phyloP scores from a whole-genome alignment of 2,797 vertebrate species.

The Fratercula arctica region DNA sequence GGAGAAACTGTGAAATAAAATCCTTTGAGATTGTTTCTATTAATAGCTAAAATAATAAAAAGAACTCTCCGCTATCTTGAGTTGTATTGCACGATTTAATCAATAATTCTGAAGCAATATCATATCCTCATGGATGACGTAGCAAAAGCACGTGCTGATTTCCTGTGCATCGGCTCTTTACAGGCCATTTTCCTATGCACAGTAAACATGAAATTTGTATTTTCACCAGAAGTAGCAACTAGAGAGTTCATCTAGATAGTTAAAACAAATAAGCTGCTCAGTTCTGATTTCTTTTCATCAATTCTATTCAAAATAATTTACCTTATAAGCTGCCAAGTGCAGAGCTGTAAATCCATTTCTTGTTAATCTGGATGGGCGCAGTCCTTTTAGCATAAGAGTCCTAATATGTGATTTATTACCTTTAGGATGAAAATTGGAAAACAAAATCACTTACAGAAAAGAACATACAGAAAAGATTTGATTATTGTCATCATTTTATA shows the following conservation, averaged over 20 bases:
- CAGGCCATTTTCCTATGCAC: not conserved
- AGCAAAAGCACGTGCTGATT: not conserved
- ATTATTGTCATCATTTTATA: not conserved
- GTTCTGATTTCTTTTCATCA: not conserved
- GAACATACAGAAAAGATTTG: not conserved
- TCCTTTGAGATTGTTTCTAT: not conserved
- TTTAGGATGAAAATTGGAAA: conserved; percentile 63
- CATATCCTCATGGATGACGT: accelerated
- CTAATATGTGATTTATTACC: conserved; percentile 90
- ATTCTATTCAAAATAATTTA: conserved; percentile 49
- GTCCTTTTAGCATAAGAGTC: conserved; percentile 90
- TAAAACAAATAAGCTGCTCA: not conserved
- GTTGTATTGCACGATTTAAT: not conserved
- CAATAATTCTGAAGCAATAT: not conserved
- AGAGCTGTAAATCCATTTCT: conserved; percentile 94
- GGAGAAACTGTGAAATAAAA: not conserved
- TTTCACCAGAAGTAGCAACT: not conserved
- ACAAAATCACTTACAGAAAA: not conserved
- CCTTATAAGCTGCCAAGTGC: conserved; percentile 92
- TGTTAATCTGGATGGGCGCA: conserved; percentile 89
- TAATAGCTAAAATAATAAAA: not conserved
- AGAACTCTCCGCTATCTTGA: not conserved
- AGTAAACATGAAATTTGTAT: not conserved
- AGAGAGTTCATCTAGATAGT: not conserved
- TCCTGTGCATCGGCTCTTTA: not conserved